Base-by-base conservation (phyloP, 2,113 vertebrate genomes). In the Myotis lucifugus region DNA sequence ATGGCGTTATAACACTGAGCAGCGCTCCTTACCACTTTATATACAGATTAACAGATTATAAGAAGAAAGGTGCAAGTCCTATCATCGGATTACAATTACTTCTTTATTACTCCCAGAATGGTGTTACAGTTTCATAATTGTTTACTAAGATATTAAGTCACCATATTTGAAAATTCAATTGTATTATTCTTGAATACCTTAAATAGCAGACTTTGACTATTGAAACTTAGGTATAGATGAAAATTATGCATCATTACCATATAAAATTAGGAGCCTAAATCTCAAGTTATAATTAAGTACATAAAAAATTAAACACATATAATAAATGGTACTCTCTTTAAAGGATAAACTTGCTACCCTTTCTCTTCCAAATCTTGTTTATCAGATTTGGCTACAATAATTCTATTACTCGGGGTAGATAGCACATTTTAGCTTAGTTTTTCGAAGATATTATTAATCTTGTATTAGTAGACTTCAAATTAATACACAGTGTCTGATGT, bases 391-490 rank as follows among this genome's bases (percentile, higher is more conserved):
- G 32, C 72, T 85, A 23, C 1, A 37, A 48, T 91, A 78, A 85
- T 82, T 70, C 29, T 79, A 0, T 94, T 29, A 72, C 29, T 81
- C 34, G 64, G 42, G 6, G 12, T 17, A 8, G 72, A 72, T 77
- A 40, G 7, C 59, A 66, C 34, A 42, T 83, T 78, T 93, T 27
- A 90, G 8, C n/a, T 69, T 50, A 78, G 37, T 10, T 61, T 94
- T 88, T 73, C 21, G 14, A 90, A 83, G 83, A 37, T 84, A 83
- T 23, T 70, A 88, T 79, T 81, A 89, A 27, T 89, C 23, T 70
- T 85, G 4, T 81, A 54, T 76, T 48, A 88, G 69, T n/a, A 76
- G 40, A 88, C 12, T 88, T 59, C 4, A 89, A 27, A 82, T 74
- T 48, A 70, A 59, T 27, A 32, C 42, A 69, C 5, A 2, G 13